A percentile compares a stretch with the other conserved stretches of the same genome.
Conservation (phyloP, 2,888 invertebrate genomes). For the Timandra comae region DNA sequence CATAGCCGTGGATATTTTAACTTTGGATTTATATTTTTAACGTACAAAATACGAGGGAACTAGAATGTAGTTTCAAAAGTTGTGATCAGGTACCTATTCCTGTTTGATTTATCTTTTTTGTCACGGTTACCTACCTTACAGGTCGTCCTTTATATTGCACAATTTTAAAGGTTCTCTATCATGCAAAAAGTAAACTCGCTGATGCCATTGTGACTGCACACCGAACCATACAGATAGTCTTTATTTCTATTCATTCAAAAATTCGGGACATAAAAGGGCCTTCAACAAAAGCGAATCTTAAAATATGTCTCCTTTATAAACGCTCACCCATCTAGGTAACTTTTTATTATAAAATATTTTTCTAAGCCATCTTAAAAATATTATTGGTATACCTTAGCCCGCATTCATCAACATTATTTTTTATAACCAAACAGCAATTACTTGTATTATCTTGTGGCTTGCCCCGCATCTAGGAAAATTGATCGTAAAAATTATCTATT, state of each 20-base stretch:
- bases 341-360: slow-evolving; percentile 33
- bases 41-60: no score
- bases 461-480: slow-evolving; percentile 66
- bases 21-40: no score
- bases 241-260: slow-evolving; percentile 61
- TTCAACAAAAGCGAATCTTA: slow-evolving; percentile 56
- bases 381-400: slow-evolving; percentile 41
- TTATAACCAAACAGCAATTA: slow-evolving; percentile 59
- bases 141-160: slow-evolving; percentile 67
- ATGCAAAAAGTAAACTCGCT: slow-evolving; percentile 67
- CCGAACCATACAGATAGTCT: slow-evolving; percentile 63
- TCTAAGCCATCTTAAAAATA: slow-evolving; percentile 38
- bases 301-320: slow-evolving; percentile 55
- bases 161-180: slow-evolving; percentile 54
- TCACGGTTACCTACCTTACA: slow-evolving; percentile 60
- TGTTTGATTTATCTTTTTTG: slow-evolving; percentile 56
- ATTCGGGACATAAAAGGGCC: slow-evolving; percentile 59
- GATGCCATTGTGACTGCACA: slow-evolving; percentile 58
- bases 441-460: slow-evolving; percentile 67
- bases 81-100: no score
- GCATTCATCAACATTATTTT: slow-evolving; percentile 49
- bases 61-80: no score
- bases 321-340: slow-evolving; percentile 36
- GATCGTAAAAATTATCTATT: slow-evolving; percentile 61
- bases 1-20: no score